phyloP scores from a whole-genome alignment of 1,140 invertebrate genomes.

The Euura lappo region DNA sequence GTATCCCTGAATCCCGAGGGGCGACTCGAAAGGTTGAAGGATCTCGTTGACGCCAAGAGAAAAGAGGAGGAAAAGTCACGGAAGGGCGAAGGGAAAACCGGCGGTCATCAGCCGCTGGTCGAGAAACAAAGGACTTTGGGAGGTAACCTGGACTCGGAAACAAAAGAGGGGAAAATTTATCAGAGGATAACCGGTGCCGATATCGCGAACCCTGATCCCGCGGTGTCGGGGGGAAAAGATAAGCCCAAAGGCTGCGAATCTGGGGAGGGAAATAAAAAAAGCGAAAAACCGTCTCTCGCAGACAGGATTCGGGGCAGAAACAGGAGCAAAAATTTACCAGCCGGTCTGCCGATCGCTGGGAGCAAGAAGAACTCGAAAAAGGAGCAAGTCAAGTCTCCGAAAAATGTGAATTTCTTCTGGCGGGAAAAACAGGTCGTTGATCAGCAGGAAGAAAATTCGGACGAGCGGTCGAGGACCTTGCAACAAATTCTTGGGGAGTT shows the following conservation, averaged over 20 bases:
- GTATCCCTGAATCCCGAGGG: slow-evolving; percentile 34
- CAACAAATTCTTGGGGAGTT: slow-evolving; percentile 28
- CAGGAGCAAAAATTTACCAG: too few relatives aligned
- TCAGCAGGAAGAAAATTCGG: neutral
- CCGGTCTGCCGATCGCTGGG: too few relatives aligned
- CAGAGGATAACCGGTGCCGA: too few relatives aligned
- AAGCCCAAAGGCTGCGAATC: too few relatives aligned
- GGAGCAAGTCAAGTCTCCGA: slow-evolving; percentile 7
- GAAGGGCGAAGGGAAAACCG: neutral
- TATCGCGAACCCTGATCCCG: neutral
- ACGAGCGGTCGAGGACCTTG: slow-evolving; percentile 4
- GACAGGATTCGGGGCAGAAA: neutral
- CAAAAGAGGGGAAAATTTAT: neutral
- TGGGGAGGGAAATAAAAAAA: too few relatives aligned
- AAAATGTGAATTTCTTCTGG: neutral
- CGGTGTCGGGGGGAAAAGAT: neutral
- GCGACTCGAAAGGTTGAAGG: slow-evolving; percentile 12
- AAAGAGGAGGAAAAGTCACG: neutral
- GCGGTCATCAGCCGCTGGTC: neutral
- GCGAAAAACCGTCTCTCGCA: neutral
- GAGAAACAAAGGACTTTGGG: neutral
- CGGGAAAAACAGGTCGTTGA: neutral
- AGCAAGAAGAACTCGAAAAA: neutral
- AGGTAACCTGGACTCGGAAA: neutral
- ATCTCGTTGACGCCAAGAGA: neutral